These are phyloP conservation scores for Polypedilum vanderplanki DNA, from an alignment of 1,140 invertebrate genomes.

Conservation along the genomic window DNA sequence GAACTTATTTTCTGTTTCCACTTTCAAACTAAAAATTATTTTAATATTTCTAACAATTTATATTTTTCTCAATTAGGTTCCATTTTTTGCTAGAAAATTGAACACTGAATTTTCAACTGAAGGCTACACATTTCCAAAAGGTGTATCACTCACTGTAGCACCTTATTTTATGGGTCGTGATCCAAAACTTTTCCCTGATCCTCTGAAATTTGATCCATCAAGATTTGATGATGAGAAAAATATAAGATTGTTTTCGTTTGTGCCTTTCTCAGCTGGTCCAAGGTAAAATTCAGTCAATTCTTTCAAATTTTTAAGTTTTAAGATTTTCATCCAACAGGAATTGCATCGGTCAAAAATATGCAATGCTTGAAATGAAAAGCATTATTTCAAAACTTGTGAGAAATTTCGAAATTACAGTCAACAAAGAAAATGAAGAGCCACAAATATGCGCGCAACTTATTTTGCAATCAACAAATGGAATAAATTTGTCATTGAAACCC, in stretches of 20 bases:
- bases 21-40: background rate
- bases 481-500: background rate
- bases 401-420: constrained; percentile 34
- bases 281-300: background rate
- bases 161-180: constrained; percentile 36
- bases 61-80: background rate
- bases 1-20: constrained; percentile 38
- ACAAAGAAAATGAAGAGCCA: background rate
- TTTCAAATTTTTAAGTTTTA: background rate
- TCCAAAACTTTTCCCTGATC: constrained; percentile 56
- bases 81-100: background rate
- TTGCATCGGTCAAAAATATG: constrained; percentile 46
- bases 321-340: background rate
- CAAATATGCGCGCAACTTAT: background rate
- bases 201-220: constrained; percentile 66
- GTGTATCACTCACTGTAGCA: constrained; percentile 35
- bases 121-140: constrained; percentile 36
- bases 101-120: constrained; percentile 28
- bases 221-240: constrained; percentile 52
- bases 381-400: constrained; percentile 44
- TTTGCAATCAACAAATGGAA: background rate
- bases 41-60: background rate
- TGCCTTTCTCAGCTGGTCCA: background rate
- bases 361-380: constrained; percentile 46
- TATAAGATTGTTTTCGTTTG: constrained; percentile 38